phyloP scores from a whole-genome alignment of 2,888 invertebrate species.

The Lacanobia wlatinum region DNA sequence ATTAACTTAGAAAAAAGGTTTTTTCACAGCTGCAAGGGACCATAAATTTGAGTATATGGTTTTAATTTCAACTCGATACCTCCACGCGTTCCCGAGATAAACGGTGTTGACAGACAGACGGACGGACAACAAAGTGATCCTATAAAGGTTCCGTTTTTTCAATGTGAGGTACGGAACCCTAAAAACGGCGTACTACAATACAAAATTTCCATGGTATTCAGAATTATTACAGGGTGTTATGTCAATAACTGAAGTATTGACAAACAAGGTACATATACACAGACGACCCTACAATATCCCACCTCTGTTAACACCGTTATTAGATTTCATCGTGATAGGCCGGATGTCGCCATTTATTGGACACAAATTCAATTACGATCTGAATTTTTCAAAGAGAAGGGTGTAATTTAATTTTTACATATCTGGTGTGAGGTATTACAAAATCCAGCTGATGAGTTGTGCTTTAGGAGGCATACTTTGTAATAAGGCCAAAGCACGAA shows the following conservation, averaged over 20 bases:
- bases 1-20: too few relatives aligned
- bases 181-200: too few relatives aligned
- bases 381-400: slow-evolving; percentile 16
- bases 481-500: too few relatives aligned
- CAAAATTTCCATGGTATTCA: background rate
- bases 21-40: too few relatives aligned
- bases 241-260: background rate
- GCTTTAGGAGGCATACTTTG: too few relatives aligned
- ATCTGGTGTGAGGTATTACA: background rate
- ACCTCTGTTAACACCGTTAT: slow-evolving; percentile 15
- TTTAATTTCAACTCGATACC: too few relatives aligned
- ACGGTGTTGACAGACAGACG: too few relatives aligned
- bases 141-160: too few relatives aligned
- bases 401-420: background rate
- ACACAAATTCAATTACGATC: slow-evolving; percentile 15
- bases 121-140: too few relatives aligned
- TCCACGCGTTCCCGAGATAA: too few relatives aligned
- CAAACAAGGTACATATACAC: background rate
- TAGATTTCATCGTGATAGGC: slow-evolving; percentile 19
- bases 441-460: background rate
- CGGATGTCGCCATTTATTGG: slow-evolving; percentile 15
- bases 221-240: background rate
- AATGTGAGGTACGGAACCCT: too few relatives aligned
- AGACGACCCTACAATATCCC: background rate
- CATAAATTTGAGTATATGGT: too few relatives aligned